phyloP scores from a whole-genome alignment of 2,113 vertebrate species.

The Menura novaehollandiae region DNA sequence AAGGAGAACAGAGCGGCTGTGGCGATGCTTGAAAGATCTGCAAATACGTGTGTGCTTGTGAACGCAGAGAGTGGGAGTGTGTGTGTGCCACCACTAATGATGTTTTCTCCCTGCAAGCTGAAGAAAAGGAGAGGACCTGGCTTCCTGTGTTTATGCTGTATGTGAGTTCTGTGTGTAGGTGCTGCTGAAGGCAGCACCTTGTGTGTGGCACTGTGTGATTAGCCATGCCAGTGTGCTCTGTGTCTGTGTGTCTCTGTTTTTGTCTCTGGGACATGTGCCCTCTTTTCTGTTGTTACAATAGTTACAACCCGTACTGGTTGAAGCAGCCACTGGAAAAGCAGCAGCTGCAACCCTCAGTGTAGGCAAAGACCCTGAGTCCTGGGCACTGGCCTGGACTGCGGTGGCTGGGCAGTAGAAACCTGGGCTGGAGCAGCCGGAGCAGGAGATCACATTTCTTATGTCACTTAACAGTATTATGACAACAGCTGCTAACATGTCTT shows the following conservation, averaged over 20 bases:
- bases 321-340: not conserved
- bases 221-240: not conserved
- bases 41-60: not conserved
- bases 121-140: not conserved
- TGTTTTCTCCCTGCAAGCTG: accelerated
- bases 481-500: not conserved
- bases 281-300: too few species aligned
- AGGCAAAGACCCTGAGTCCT: not conserved
- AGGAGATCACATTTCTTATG: not conserved
- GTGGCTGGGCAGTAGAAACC: not conserved
- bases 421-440: not conserved
- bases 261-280: not conserved
- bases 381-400: not conserved
- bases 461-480: not conserved
- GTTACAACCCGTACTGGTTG: too few species aligned
- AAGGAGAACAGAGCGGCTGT: accelerated
- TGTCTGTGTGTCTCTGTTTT: not conserved
- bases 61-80: not conserved
- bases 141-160: not conserved
- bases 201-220: not conserved
- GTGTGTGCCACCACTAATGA: not conserved
- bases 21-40: accelerated
- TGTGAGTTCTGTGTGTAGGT: not conserved
- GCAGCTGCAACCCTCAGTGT: not conserved
- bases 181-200: not conserved